Base-by-base conservation (phyloP, 2,113 vertebrate species). In the Mohoua ochrocephala region DNA sequence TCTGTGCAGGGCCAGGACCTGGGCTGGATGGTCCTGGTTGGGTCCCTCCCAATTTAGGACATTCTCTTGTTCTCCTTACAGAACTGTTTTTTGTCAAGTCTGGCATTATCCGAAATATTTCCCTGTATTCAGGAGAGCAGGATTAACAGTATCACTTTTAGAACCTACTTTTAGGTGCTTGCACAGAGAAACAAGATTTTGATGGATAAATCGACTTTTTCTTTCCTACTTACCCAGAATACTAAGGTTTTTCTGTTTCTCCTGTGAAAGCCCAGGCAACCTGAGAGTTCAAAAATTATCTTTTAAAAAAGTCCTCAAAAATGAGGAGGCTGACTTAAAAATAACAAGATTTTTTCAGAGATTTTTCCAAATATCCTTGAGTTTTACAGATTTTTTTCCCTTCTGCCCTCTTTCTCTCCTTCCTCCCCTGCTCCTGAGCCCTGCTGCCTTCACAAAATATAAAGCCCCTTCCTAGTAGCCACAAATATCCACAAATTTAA, bases 21-120 rank as follows among this genome's bases (percentile, higher is more conserved):
- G 39, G 11, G 2, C 21, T 42, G 18, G 30, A 0, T 15, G 33
- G 2, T 67, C 47, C 24, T 10, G 15, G 15, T 20, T 1, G 20
- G 20, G 26, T 24, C 15, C 45, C 56, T 60, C 6, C 33, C 39
- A 44, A 1, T 8, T 47, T 4, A 57, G 63, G n/a, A 33, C 30
- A 59, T 82, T 49, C 44, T 59, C 18, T 5, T 12, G 22, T 50
- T 69, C 35, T 57, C 53, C 30, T 59, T 23, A 19, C 17, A 60
- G 30, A 87, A 13, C 31, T 14, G 11, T 0, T 35, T 59, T 76
- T 57, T 59, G 37, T 44, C 50, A 53, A 53, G 7, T 59, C 52
- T 67, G 69, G 60, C 35, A 22, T 49, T 59, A 49, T 50, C 30
- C 20, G 35, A 60, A 64, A 18, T 42, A 69, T 53, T 68, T 71